Conservation (phyloP, 2,888 invertebrate species). For the Nephrotoma appendiculata region DNA sequence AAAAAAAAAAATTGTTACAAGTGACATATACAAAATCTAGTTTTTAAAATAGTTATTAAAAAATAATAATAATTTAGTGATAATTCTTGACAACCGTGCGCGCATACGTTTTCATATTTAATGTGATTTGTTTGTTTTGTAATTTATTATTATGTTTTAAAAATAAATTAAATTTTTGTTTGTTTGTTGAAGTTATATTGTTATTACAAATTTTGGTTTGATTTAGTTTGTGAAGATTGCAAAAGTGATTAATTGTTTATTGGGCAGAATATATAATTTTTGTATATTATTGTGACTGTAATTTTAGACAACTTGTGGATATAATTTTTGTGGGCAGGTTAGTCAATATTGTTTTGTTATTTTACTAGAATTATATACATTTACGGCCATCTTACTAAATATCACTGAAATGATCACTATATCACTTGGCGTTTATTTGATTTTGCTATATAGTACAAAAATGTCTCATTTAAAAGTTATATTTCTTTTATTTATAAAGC, state of each 20-base stretch:
- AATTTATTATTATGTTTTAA: background rate
- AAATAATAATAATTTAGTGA: background rate
- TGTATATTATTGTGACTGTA: background rate
- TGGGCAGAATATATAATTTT: background rate
- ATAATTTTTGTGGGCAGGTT: background rate
- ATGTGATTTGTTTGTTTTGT: background rate
- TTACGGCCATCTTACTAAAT: no score
- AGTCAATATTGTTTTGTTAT: background rate
- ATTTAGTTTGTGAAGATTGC: background rate
- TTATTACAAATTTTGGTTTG: background rate
- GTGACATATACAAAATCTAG: background rate
- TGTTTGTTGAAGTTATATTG: background rate
- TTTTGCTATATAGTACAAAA: no score
- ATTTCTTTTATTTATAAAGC: no score
- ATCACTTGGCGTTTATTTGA: no score
- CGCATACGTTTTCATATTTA: background rate
- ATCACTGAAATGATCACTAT: no score
- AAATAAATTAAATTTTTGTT: background rate
- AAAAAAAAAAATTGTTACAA: background rate
- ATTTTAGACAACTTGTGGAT: background rate
- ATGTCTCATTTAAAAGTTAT: no score
- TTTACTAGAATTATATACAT: no score
- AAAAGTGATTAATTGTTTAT: background rate
- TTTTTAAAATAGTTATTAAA: background rate
- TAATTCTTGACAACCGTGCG: background rate